Evolutionary conservation across 2,797 vertebrate species (phyloP), one percentile per base, ranked within the genome.

Genomic region (Phaenicophaeus curvirostris): DNA sequence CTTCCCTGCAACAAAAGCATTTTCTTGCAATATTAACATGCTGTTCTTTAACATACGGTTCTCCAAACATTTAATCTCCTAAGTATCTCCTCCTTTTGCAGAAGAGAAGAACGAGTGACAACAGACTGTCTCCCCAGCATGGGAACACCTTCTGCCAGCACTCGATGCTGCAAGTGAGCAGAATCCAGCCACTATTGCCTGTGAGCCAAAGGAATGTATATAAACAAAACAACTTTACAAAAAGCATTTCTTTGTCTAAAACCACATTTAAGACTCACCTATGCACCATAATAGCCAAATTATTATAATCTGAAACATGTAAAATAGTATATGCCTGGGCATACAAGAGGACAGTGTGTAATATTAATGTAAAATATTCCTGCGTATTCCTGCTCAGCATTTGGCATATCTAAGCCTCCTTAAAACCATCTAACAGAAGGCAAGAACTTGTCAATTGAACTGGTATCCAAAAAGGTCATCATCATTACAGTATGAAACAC

Each of bases 121-220:
- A 92, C 97, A 97, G 95, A 96, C 58, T 89, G 96, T n/a, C 80
- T 74, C 54, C 91, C 77, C 96, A 95, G 94, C 90, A 83, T 93
- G 93, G 68, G 44, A 62, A 78, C 78, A 79, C 44, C 63, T 41
- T 42, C 25, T 95, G 86, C 93, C 90, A 95, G 83, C 46, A 41
- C 44, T 85, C 41, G 55, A 1, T 39, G 46, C 6, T 53, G 82
- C 28, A 69, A 86, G 53, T 0, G 2, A 93, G 35, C 91, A 48
- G 8, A 94, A 67, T n/a, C 39, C 92, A 91, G 63, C n/a, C 69
- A 85, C 39, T 39, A 48, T 7, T 91, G 57, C 75, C 63, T 83
- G 90, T 95, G 73, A 91, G 87, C 66, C 50, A 67, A 91, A 93
- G 68, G 57, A 41, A 68, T 48, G 25, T 27, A 31, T 46, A 68